Percentiles rank a stretch among this genome's conserved stretches.
Conservation (phyloP, 2,797 vertebrate species). For the Hydrophis major region DNA sequence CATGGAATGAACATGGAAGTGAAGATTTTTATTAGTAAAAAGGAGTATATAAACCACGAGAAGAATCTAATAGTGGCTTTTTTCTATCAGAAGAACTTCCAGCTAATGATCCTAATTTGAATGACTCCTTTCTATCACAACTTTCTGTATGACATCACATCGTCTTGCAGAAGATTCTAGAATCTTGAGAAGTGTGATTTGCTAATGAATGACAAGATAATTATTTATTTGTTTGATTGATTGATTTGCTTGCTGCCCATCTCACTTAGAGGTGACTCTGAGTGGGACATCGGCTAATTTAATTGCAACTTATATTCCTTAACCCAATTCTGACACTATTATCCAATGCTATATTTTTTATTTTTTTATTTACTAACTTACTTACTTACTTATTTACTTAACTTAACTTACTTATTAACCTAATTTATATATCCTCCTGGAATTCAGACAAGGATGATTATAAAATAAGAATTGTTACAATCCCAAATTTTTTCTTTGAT, state of each 20-base stretch:
- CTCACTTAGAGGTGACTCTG: not conserved
- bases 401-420: not conserved
- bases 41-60: not conserved
- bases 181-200: not conserved
- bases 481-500: not conserved
- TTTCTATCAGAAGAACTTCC: not conserved
- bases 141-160: not conserved
- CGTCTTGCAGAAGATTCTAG: not conserved
- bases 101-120: not conserved
- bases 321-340: not conserved
- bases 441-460: not conserved
- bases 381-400: not conserved
- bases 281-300: not conserved
- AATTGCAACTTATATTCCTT: not conserved
- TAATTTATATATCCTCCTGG: not conserved
- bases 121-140: not conserved
- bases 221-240: not conserved
- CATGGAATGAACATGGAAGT: not conserved
- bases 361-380: not conserved
- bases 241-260: not conserved
- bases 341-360: not conserved
- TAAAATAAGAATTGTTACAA: not conserved
- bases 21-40: not conserved
- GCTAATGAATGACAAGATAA: not conserved
- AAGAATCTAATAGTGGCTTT: not conserved